Evolutionary conservation across 1,140 invertebrate species (phyloP).

Genomic region (Magallana ariakensis): DNA sequence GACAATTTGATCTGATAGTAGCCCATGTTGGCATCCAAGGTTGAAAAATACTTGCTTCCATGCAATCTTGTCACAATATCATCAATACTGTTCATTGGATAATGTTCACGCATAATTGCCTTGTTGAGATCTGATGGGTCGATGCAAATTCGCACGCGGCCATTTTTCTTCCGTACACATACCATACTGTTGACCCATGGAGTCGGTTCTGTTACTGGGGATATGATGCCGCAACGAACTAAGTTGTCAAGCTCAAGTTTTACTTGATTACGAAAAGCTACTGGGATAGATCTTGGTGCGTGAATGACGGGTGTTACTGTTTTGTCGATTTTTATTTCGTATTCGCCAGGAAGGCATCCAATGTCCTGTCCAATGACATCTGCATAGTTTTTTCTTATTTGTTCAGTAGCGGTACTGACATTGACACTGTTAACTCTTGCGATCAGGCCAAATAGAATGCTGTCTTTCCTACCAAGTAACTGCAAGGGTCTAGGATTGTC

Average conservation of each 20-base stretch:
- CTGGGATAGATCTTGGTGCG: slow-evolving; percentile 69
- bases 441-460: slow-evolving; percentile 39
- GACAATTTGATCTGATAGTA: slow-evolving; percentile 77
- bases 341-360: slow-evolving; percentile 53
- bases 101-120: slow-evolving; percentile 40
- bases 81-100: slow-evolving; percentile 48
- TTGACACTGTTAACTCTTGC: slow-evolving; percentile 75
- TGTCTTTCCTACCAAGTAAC: slow-evolving; percentile 39
- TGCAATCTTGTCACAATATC: slow-evolving; percentile 54
- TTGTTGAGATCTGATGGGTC: slow-evolving; percentile 81
- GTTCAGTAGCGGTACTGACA: slow-evolving; percentile 65
- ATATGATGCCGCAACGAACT: no score
- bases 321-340: slow-evolving; percentile 68
- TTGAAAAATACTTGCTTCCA: slow-evolving; percentile 60
- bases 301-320: slow-evolving; percentile 61
- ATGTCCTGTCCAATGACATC: slow-evolving; percentile 51
- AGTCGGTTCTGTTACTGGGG: slow-evolving; percentile 71
- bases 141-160: slow-evolving; percentile 79
- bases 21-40: slow-evolving; percentile 65
- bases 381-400: slow-evolving; percentile 40
- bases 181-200: slow-evolving; percentile 80
- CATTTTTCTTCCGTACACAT: slow-evolving; percentile 77
- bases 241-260: no score
- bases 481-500: slow-evolving; percentile 20
- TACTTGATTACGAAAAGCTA: slow-evolving; percentile 47